Evolutionary conservation across 2,113 vertebrate species (phyloP).

Genomic region (Hymenochirus boettgeri): DNA sequence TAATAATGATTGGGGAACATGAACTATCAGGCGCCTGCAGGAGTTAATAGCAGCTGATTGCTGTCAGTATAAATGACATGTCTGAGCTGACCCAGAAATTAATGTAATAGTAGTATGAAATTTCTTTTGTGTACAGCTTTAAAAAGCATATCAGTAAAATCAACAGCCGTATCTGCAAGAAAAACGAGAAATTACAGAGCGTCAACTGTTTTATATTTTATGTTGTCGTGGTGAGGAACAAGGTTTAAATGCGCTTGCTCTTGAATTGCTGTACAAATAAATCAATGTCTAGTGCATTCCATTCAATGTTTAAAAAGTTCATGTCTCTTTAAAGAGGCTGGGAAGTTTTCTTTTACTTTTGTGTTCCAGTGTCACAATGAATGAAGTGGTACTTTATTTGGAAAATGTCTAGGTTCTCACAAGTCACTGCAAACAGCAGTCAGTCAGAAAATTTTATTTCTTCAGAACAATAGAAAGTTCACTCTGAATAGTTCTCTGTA

Average conservation of each 20-base stretch:
- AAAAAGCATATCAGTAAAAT: too few relatives aligned
- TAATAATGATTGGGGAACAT: too few relatives aligned
- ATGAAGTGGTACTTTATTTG: constrained; percentile 4
- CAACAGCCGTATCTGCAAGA: too few relatives aligned
- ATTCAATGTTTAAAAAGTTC: not conserved
- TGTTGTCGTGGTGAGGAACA: not conserved
- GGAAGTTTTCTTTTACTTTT: constrained; percentile 6
- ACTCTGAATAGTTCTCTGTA: not conserved
- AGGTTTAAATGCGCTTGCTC: not conserved
- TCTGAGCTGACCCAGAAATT: too few relatives aligned
- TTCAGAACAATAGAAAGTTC: constrained; percentile 1
- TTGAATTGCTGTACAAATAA: constrained; percentile 1
- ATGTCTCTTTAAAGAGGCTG: not conserved
- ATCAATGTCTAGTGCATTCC: not conserved
- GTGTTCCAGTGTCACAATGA: not conserved
- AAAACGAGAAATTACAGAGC: not conserved
- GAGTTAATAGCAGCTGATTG: too few relatives aligned
- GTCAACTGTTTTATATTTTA: not conserved
- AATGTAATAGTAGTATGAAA: too few relatives aligned
- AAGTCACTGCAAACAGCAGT: constrained; percentile 13
- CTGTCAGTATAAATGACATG: too few relatives aligned
- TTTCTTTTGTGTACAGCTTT: too few relatives aligned
- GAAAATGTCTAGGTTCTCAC: not conserved
- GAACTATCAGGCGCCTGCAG: too few relatives aligned
- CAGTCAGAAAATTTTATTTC: constrained; percentile 1